Percentiles rank a stretch among this genome's conserved stretches.
Conservation (phyloP, 2,888 invertebrate species). For the Dexiosoma caninum region DNA sequence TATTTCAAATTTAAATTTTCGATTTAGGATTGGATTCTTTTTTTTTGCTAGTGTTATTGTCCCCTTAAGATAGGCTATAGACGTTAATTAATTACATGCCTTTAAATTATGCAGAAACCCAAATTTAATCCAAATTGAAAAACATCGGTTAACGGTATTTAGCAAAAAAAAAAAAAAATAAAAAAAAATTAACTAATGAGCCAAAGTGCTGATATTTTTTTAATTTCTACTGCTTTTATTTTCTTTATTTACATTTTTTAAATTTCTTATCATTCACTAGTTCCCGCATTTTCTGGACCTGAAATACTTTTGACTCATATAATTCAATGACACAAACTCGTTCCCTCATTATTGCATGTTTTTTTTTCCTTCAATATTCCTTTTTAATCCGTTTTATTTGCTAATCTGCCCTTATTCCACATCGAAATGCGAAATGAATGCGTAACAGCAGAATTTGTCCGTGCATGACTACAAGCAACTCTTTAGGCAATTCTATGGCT, state of each 20-base stretch:
- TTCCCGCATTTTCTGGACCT: neutral
- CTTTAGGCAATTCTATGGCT: conserved; percentile 32
- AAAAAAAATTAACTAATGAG: no score
- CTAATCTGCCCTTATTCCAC: neutral
- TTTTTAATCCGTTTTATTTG: neutral
- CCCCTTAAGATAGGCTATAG: conserved; percentile 6
- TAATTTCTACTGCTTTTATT: no score
- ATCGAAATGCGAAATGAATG: neutral
- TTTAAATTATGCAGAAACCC: neutral
- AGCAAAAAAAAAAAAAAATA: neutral
- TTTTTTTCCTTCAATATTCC: neutral
- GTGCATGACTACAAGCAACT: neutral
- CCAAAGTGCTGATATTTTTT: no score
- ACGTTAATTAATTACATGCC: neutral
- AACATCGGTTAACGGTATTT: neutral
- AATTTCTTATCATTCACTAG: neutral
- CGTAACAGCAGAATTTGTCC: neutral
- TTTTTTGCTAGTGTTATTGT: neutral
- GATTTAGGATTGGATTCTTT: neutral
- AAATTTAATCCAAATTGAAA: neutral
- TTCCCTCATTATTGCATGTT: conserved; percentile 13
- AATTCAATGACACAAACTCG: neutral
- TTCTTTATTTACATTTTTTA: no score
- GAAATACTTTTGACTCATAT: neutral
- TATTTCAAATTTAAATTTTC: neutral